Conservation (phyloP, 2,888 invertebrate species). For the Rhimphoctona megacephalus region DNA sequence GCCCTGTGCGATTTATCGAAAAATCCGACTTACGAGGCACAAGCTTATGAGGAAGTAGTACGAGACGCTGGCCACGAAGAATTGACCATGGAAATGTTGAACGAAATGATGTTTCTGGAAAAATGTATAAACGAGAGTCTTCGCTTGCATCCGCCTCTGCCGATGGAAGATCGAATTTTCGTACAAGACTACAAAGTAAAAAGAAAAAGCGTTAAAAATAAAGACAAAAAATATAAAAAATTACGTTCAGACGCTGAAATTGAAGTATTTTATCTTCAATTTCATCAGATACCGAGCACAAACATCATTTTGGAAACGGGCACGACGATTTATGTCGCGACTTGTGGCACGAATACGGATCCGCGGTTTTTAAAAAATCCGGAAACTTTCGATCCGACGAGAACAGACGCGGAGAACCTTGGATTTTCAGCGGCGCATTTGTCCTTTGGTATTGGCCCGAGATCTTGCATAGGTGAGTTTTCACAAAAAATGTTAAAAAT, state of each 20-base stretch:
- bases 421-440: constrained; percentile 70
- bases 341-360: constrained; percentile 75
- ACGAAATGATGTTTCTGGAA: constrained; percentile 75
- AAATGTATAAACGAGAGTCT: constrained; percentile 75
- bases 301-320: constrained; percentile 75
- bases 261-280: background rate
- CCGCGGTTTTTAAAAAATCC: constrained; percentile 75
- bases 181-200: constrained; percentile 74
- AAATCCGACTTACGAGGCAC: constrained; percentile 72
- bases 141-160: constrained; percentile 78
- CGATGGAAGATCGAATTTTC: constrained; percentile 75
- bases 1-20: constrained; percentile 75
- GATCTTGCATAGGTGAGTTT: constrained; percentile 77
- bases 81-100: constrained; percentile 73
- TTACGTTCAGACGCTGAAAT: background rate
- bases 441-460: constrained; percentile 78
- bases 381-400: constrained; percentile 73
- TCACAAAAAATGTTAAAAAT: background rate
- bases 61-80: constrained; percentile 54
- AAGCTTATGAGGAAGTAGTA: constrained; percentile 71
- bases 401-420: constrained; percentile 68
- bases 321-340: constrained; percentile 73
- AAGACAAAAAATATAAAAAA: constrained; percentile 4
- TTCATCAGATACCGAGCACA: constrained; percentile 59
- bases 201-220: background rate